Evolutionary conservation across 2,888 invertebrate species (phyloP), one percentile per base, ranked within the genome.

Genomic region (Aleiodes testaceus): DNA sequence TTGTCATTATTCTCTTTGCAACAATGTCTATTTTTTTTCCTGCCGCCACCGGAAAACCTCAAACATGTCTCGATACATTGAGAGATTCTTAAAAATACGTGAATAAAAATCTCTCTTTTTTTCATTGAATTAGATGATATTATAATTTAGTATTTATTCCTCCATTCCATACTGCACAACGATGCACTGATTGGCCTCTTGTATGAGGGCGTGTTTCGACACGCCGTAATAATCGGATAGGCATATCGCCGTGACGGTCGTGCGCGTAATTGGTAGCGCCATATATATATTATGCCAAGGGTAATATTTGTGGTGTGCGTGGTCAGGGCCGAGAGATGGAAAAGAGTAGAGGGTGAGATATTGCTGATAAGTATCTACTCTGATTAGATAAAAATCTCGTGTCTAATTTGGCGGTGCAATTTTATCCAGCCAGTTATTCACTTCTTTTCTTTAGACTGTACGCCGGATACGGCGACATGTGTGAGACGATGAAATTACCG

Each of bases 401-500:
- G 63, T 22, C 18, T 44, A 63, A 45, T 44, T 63, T 45, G 44
- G 20, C 22, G 7, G 22, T 22, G 5, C 42, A 16, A 20, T 59
- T 42, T 36, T 59, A 30, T 30, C 42, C 36, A 36, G 36, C 7
- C 36, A 36, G 36, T 36, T 59, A 30, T 59, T 59, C 30, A 30
- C 11, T 53, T 53, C 30, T 26, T n/a, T n/a, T 55, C 11, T 26
- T 20, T 11, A n/a, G 6, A 3, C 7, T 12, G 5, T 9, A 42
- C 6, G 72, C 78, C 81, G 80, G 80, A 78, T 78, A 77, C 22
- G 26, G 59, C 84, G 86, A 86, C 87, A 87, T 87, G 86, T 86
- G 86, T 84, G 80, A 82, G 84, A 86, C 81, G 85, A 81, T 82
- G 76, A 85, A 86, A 86, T 85, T 86, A 79, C 81, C 79, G 78